Conservation (phyloP, 2,888 invertebrate genomes). For the Cremastobaeus sp. region DNA sequence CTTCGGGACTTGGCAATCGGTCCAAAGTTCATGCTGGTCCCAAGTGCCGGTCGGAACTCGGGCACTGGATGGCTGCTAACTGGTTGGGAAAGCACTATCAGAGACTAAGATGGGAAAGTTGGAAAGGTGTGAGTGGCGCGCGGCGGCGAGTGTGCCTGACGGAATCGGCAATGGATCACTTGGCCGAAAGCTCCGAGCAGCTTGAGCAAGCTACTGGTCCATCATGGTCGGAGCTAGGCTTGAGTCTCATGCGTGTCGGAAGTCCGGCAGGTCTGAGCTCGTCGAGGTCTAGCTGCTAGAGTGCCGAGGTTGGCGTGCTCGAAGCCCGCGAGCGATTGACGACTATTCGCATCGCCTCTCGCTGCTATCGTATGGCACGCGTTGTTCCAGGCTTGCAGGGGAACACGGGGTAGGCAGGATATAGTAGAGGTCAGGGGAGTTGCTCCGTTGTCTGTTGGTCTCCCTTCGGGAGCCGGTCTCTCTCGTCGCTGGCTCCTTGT, state of each 20-base stretch:
- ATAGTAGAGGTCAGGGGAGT: slow-evolving; percentile 81
- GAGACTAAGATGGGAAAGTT: no score
- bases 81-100: no score
- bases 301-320: slow-evolving; percentile 69
- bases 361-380: slow-evolving; percentile 71
- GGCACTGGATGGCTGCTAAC: no score
- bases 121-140: no score
- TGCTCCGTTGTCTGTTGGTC: slow-evolving; percentile 60
- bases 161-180: no score
- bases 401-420: slow-evolving; percentile 74
- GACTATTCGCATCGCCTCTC: slow-evolving; percentile 72
- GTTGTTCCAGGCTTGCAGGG: slow-evolving; percentile 78
- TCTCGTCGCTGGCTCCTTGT: slow-evolving; percentile 6
- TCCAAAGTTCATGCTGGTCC: no score
- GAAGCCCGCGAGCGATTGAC: slow-evolving; percentile 77
- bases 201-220: no score
- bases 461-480: slow-evolving; percentile 63
- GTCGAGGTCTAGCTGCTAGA: not conserved
- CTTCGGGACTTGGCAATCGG: no score
- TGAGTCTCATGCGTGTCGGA: not conserved
- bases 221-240: not conserved
- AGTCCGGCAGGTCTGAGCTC: not conserved
- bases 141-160: no score
- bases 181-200: no score
- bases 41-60: no score